Conservation (phyloP, 2,888 invertebrate genomes). For the Maniola hyperantus region DNA sequence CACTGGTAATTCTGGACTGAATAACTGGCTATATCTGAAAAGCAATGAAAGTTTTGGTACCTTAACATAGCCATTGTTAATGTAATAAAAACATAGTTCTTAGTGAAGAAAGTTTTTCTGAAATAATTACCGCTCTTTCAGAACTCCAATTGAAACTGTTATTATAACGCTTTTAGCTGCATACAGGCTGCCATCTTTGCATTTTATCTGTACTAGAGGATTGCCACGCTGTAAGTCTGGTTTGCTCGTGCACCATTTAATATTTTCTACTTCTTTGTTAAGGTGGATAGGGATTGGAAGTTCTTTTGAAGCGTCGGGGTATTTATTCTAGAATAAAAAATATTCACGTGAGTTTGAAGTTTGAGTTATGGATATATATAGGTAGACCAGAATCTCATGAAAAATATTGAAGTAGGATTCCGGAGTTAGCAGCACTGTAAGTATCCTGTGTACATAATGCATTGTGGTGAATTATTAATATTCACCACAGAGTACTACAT, state of each 20-base stretch:
- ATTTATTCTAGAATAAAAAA: slow-evolving; percentile 67
- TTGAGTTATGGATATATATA: no score
- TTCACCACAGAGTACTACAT: no score
- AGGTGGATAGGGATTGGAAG: slow-evolving; percentile 74
- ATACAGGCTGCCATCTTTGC: slow-evolving; percentile 80
- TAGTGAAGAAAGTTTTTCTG: no score
- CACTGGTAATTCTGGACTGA: slow-evolving; percentile 81
- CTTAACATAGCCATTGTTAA: no score
- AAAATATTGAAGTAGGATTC: no score
- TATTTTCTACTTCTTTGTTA: slow-evolving; percentile 79
- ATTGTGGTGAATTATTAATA: no score
- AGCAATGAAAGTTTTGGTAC: neutral
- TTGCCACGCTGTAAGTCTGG: slow-evolving; percentile 51
- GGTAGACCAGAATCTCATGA: no score
- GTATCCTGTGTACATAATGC: no score
- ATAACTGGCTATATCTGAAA: slow-evolving; percentile 76
- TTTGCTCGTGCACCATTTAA: slow-evolving; percentile 70
- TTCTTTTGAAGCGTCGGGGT: slow-evolving; percentile 67
- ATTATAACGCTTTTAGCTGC: slow-evolving; percentile 85
- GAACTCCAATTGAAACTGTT: slow-evolving; percentile 86
- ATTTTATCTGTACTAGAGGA: slow-evolving; percentile 77
- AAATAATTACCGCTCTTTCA: slow-evolving; percentile 79
- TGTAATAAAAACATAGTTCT: no score
- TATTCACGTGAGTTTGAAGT: no score
- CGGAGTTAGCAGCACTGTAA: no score